Evolutionary conservation across 2,797 vertebrate genomes (phyloP).

Genomic region (Rhadinocentrus ornatus): DNA sequence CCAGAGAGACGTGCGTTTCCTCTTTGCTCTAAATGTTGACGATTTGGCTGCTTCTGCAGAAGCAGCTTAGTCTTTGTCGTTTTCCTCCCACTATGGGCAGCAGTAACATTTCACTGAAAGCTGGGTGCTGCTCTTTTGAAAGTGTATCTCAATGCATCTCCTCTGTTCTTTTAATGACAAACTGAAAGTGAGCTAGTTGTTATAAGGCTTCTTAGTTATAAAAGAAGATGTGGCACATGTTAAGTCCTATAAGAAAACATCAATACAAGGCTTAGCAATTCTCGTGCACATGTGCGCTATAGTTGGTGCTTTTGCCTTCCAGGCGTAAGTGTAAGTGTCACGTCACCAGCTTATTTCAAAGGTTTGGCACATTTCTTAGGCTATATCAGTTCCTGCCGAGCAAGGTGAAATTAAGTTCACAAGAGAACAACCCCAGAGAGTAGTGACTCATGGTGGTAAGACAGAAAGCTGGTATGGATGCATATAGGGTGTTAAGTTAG

Average conservation of each 20-base stretch:
- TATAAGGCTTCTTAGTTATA: conserved; percentile 21
- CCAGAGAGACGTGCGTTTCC: conserved; percentile 63
- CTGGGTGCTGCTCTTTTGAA: conserved; percentile 40
- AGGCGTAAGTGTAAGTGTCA: conserved; percentile 55
- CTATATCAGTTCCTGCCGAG: conserved; percentile 34
- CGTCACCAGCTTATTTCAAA: conserved; percentile 66
- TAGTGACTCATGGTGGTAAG: conserved; percentile 45
- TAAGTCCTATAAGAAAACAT: conserved; percentile 42
- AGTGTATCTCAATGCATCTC: conserved; percentile 23
- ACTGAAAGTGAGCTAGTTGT: conserved; percentile 42
- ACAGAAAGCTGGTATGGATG: conserved; percentile 20
- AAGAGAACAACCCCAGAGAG: conserved; percentile 17
- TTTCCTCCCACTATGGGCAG: conserved; percentile 52
- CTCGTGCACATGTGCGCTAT: conserved; percentile 22
- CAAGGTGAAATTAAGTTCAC: conserved; percentile 72
- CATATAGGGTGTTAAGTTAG: conserved; percentile 2
- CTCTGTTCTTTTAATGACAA: conserved; percentile 24
- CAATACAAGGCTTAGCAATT: conserved; percentile 21
- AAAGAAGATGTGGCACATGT: conserved; percentile 13
- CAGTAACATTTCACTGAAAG: conserved; percentile 30
- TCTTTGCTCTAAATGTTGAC: conserved; percentile 61
- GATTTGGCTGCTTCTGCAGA: conserved; percentile 50
- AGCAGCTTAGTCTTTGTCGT: conserved; percentile 49
- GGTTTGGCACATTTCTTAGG: conserved; percentile 54
- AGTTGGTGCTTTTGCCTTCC: conserved; percentile 31